Evolutionary conservation across 2,797 vertebrate genomes (phyloP).

Genomic region (Phylloscopus collybita): DNA sequence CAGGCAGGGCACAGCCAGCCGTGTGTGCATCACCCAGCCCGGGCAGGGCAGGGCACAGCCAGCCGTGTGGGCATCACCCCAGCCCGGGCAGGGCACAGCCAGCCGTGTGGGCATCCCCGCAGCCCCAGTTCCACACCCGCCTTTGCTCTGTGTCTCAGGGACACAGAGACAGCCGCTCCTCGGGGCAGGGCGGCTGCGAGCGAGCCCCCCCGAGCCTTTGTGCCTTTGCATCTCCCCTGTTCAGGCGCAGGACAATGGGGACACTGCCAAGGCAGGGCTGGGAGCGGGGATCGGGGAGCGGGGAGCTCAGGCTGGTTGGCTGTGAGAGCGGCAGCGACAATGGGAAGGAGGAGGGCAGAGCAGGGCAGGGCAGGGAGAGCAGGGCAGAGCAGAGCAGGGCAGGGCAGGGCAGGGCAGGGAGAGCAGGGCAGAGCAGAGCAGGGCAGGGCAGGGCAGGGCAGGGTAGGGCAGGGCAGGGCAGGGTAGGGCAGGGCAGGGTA

Average conservation of each 20-base stretch:
- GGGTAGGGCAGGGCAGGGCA: constrained; percentile 9
- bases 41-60: no score
- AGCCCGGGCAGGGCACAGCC: no score
- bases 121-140: no score
- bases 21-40: no score
- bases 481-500: not conserved
- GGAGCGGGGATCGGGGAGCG: not conserved
- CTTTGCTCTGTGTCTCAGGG: not conserved
- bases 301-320: not conserved
- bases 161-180: not conserved
- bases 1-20: no score
- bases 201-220: not conserved
- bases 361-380: not conserved
- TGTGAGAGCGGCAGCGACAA: constrained; percentile 5
- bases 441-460: not conserved
- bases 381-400: not conserved
- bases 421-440: no score
- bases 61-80: no score
- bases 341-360: constrained; percentile 43
- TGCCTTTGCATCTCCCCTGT: not conserved
- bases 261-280: not conserved
- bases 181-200: not conserved
- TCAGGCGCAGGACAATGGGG: not conserved
- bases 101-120: no score
- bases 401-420: not conserved